These are phyloP conservation scores for Cacatua alba DNA, from an alignment of 2,113 vertebrate species.

Conservation along the genomic window DNA sequence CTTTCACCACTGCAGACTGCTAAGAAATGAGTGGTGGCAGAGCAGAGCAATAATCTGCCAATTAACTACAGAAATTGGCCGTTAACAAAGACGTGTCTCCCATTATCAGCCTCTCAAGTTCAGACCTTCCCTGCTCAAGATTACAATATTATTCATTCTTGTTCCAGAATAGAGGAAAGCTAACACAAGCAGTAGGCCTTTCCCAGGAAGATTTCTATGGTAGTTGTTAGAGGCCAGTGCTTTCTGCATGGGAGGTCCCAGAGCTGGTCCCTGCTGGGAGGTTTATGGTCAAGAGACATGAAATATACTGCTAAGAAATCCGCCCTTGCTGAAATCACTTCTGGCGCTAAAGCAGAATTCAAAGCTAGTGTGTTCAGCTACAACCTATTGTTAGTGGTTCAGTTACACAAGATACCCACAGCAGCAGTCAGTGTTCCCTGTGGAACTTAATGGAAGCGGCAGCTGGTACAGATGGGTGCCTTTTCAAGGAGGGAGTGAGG, in stretches of 20 bases:
- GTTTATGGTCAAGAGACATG: not conserved
- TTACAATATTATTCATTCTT: not conserved
- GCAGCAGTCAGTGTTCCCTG: not conserved
- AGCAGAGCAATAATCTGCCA: not conserved
- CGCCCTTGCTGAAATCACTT: not conserved
- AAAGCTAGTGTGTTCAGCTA: not conserved
- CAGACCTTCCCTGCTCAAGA: not conserved
- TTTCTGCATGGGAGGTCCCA: not conserved
- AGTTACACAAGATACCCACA: accelerated
- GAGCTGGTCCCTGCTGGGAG: not conserved
- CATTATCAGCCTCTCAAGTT: not conserved
- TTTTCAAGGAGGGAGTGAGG: not conserved
- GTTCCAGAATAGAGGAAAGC: not conserved
- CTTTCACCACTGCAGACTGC: not conserved
- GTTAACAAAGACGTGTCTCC: not conserved
- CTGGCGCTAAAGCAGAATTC: not conserved
- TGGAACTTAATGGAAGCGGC: not conserved
- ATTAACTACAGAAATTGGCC: not conserved
- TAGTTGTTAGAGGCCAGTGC: not conserved
- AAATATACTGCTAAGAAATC: not conserved
- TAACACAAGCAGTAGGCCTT: not conserved
- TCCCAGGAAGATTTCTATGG: not conserved
- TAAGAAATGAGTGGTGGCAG: not conserved
- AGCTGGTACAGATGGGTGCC: accelerated
- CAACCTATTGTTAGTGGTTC: not conserved